Base-by-base conservation (phyloP, 2,113 vertebrate genomes). In the Chrysemys picta region DNA sequence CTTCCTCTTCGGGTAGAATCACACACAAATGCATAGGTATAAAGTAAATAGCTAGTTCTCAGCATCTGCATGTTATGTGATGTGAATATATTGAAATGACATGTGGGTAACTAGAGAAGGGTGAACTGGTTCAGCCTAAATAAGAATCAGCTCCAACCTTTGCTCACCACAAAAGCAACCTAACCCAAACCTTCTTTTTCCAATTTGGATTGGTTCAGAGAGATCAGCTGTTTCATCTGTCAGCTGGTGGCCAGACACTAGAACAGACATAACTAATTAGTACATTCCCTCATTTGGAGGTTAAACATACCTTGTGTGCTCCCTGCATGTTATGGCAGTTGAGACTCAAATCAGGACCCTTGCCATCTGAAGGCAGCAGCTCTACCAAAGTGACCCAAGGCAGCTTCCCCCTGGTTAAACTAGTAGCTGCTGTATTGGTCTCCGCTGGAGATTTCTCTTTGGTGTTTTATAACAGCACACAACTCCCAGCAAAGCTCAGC, bases 261-360 rank as follows among this genome's bases (percentile, higher is more conserved):
- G 76, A 97, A 72, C 95, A 97, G 97, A 97, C 97, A 97, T 94
- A 97, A 95, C 93, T 97, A 96, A 97, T 97, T 97, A 97, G 80
- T 83, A 93, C 89, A 80, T 82, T 95, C 94, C 88, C 62, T 97
- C 94, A 96, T 93, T 83, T 84, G 88, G 88, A 94, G 82, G 92
- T 92, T 96, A 96, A 95, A 89, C 54, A 47, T 76, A 72, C 65
- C 92, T 90, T 93, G 59, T 90, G 38, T 75, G 2, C 42, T 93
- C 62, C 52, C 90, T 92, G 49, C 56, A 69, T 80, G 24, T 92
- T 95, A n/a, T 45, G 50, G 31, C 42, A 84, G 62, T 85, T 91
- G 94, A 69, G 89, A 80, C 10, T 87, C 89, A 35, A 82, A 53
- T 93, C 91, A 57, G 95, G 96, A 96, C 52, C 52, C 89, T 57